Percentiles rank a stretch among this genome's conserved stretches.
These are phyloP conservation scores for Acronicta alni DNA, from an alignment of 2,888 invertebrate genomes.

Conservation along the genomic window DNA sequence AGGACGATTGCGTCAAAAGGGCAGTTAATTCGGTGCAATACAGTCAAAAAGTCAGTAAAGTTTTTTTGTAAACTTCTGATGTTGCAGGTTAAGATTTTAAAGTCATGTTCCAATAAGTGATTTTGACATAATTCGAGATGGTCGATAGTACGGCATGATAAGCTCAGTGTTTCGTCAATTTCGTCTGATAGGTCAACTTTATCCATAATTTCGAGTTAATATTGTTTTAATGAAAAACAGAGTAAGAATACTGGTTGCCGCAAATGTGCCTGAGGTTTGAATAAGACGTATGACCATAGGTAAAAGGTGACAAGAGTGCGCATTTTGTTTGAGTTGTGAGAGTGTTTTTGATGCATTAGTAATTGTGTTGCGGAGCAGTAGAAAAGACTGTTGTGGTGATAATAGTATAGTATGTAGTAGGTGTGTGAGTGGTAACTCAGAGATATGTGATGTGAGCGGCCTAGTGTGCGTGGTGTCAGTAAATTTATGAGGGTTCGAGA, in stretches of 20 bases:
- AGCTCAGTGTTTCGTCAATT: not conserved
- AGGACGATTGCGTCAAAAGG: no score
- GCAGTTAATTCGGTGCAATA: no score
- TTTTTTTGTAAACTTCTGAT: no score
- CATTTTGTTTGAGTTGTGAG: not conserved
- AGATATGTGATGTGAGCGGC: no score
- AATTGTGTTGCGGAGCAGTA: no score
- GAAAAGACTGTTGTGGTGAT: no score
- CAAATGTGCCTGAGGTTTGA: not conserved
- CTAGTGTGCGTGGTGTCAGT: no score
- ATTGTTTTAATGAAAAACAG: not conserved
- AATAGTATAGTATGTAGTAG: no score
- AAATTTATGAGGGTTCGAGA: no score
- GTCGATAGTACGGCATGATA: not conserved
- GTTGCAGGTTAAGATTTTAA: not conserved
- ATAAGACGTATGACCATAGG: not conserved
- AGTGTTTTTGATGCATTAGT: no score
- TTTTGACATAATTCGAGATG: not conserved
- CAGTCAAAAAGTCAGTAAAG: no score
- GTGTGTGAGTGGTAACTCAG: no score
- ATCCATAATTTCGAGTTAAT: not conserved
- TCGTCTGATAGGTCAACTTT: not conserved
- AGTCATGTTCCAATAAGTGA: not conserved
- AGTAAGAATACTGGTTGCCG: not conserved
- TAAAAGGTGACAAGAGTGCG: not conserved